Percentiles rank a stretch among this genome's conserved stretches.
Evolutionary conservation across 2,113 vertebrate genomes (phyloP).

Genomic region (Climacteris rufus): DNA sequence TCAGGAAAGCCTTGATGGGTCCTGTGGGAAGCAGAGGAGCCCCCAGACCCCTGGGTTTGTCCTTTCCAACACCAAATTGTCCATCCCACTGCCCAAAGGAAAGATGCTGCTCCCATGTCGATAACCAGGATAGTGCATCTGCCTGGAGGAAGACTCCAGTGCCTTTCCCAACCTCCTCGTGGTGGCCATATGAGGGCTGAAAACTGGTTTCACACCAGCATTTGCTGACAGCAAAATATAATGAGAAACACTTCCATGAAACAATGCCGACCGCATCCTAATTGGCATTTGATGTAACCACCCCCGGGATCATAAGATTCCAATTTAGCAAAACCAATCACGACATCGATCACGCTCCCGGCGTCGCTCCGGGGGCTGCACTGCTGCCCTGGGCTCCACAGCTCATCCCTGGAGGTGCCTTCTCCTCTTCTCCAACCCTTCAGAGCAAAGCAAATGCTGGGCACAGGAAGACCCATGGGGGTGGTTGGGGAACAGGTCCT

Average conservation of each 20-base stretch:
- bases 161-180: background rate
- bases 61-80: background rate
- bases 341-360: background rate
- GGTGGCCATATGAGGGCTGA: constrained; percentile 24
- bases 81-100: background rate
- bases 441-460: background rate
- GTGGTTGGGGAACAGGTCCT: background rate
- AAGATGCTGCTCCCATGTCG: background rate
- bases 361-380: background rate
- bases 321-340: constrained; percentile 8
- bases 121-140: background rate
- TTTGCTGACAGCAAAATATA: constrained; percentile 54
- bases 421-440: background rate
- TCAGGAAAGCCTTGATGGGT: background rate
- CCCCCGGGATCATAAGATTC: constrained; percentile 15
- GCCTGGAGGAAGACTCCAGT: background rate
- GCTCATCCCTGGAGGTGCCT: background rate
- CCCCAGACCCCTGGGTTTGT: background rate
- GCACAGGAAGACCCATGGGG: accelerated
- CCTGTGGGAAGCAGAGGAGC: background rate
- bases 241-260: constrained; percentile 30
- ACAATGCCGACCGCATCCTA: constrained; percentile 11
- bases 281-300: constrained; percentile 26
- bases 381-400: background rate
- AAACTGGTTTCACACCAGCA: constrained; percentile 46